Evolutionary conservation across 2,113 vertebrate genomes (phyloP).

Genomic region (Hippoglossus stenolepis): DNA sequence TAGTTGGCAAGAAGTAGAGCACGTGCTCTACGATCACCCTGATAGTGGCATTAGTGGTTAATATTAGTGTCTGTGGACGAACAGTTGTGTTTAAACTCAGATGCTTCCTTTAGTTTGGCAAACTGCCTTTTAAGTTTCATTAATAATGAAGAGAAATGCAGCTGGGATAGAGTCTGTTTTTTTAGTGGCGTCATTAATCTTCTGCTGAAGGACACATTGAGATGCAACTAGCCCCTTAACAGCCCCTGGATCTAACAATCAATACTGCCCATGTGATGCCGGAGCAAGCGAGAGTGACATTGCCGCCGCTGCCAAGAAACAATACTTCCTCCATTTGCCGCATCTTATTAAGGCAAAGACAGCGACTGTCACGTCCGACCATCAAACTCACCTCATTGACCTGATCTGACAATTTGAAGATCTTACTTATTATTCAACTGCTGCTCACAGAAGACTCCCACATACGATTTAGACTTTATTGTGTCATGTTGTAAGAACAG

Average conservation of each 20-base stretch:
- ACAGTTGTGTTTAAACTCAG: background rate
- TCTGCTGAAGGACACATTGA: conserved; percentile 61
- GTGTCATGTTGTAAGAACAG: background rate
- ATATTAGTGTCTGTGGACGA: background rate
- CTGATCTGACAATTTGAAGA: background rate
- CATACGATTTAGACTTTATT: background rate
- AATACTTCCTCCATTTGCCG: conserved; percentile 23
- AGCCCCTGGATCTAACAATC: conserved; percentile 62
- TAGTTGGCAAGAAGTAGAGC: background rate
- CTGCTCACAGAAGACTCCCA: background rate
- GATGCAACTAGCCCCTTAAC: conserved; percentile 62
- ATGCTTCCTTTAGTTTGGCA: conserved; percentile 31
- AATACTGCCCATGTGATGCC: conserved; percentile 60
- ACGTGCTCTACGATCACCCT: background rate
- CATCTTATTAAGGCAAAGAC: conserved; percentile 55
- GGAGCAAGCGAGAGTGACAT: conserved; percentile 44
- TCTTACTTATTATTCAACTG: conserved; percentile 14
- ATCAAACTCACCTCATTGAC: conserved; percentile 16
- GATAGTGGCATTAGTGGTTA: background rate
- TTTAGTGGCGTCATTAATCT: conserved; percentile 60
- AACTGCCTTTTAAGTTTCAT: conserved; percentile 41
- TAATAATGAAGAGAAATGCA: conserved; percentile 44
- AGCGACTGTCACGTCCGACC: conserved; percentile 41
- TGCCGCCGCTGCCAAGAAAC: conserved; percentile 47
- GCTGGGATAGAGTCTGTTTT: conserved; percentile 28